These are phyloP conservation scores for Prionchulus punctatus DNA, from an alignment of 2,888 invertebrate species.

Conservation along the genomic window DNA sequence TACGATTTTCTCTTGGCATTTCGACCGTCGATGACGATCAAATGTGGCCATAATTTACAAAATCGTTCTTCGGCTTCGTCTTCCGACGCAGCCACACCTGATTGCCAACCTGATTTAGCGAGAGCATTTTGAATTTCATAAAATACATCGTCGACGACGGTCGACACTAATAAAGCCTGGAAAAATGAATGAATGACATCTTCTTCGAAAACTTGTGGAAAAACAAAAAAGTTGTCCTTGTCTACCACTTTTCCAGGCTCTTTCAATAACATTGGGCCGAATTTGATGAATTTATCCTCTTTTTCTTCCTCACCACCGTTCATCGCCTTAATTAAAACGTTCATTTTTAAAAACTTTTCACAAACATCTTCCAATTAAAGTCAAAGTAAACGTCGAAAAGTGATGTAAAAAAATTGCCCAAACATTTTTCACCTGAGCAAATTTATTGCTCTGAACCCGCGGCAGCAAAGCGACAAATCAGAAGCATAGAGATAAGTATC, in stretches of 20 bases:
- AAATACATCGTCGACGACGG: background rate
- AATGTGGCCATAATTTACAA: background rate
- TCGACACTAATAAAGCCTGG: background rate
- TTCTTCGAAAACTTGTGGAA: background rate
- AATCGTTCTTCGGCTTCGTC: background rate
- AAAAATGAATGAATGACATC: background rate
- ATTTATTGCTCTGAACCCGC: too few relatives aligned
- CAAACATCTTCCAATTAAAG: too few relatives aligned
- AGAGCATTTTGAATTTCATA: background rate
- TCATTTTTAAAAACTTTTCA: too few relatives aligned
- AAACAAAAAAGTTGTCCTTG: background rate
- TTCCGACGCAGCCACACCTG: background rate
- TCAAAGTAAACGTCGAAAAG: too few relatives aligned
- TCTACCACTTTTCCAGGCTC: background rate
- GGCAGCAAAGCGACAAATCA: too few relatives aligned
- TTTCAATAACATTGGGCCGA: background rate
- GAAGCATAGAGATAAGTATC: too few relatives aligned
- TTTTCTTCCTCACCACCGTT: too few relatives aligned
- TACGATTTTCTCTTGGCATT: background rate
- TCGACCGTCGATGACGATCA: background rate
- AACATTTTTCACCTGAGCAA: too few relatives aligned
- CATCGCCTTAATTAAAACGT: too few relatives aligned
- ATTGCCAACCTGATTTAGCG: background rate
- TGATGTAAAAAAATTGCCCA: too few relatives aligned
- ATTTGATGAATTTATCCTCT: background rate